These are phyloP conservation scores for Ornithoptera alexandrae DNA, from an alignment of 2,888 invertebrate genomes.

Conservation along the genomic window DNA sequence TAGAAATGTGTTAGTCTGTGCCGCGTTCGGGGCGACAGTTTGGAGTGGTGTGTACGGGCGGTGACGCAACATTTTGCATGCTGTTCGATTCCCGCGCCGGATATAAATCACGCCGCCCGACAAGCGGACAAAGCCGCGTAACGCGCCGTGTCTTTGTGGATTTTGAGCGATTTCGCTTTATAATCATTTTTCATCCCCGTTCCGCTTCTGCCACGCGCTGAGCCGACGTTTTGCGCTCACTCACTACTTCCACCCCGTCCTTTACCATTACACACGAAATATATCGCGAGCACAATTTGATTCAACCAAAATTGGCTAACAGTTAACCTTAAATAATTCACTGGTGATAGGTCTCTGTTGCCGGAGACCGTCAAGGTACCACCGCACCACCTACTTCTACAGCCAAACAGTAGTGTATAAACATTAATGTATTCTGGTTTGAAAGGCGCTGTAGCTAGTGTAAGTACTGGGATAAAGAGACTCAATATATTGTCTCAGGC, in stretches of 20 bases:
- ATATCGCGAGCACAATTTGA: background rate
- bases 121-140: conserved; percentile 76
- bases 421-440: no score
- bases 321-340: no score
- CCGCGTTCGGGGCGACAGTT: conserved; percentile 32
- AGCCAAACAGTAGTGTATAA: no score
- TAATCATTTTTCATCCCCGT: conserved; percentile 70
- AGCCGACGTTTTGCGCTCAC: conserved; percentile 62
- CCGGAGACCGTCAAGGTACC: no score
- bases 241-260: conserved; percentile 45
- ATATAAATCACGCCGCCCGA: conserved; percentile 66
- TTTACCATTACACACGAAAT: conserved; percentile 16
- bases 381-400: no score
- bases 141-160: conserved; percentile 76
- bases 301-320: no score
- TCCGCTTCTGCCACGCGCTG: conserved; percentile 36
- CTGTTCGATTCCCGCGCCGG: conserved; percentile 56
- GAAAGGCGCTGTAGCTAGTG: no score
- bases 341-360: no score
- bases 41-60: conserved; percentile 45
- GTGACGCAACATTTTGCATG: conserved; percentile 77
- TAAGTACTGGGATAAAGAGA: no score
- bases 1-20: conserved; percentile 43
- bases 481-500: no score
- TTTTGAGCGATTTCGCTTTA: conserved; percentile 74